Conservation (phyloP, 2,797 vertebrate species). For the Danio tinwini region DNA sequence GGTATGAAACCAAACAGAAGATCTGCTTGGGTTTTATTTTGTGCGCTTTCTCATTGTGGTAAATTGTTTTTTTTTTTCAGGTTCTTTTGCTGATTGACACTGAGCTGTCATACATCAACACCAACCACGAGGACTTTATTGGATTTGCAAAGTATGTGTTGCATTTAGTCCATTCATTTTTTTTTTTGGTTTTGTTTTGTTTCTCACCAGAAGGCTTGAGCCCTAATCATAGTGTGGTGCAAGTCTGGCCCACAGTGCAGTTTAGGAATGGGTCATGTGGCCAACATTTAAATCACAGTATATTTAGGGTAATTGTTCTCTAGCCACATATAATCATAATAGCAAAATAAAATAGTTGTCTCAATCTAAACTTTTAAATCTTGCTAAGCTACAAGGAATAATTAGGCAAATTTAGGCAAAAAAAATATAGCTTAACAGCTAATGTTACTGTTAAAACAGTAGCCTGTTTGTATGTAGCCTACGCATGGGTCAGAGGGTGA, state of each 20-base stretch:
- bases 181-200: background rate
- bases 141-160: slow-evolving; percentile 94
- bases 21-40: background rate
- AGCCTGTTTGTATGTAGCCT: too few relatives aligned
- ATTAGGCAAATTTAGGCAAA: too few relatives aligned
- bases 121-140: slow-evolving; percentile 99
- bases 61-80: slow-evolving; percentile 71
- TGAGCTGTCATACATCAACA: slow-evolving; percentile 98
- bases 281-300: background rate
- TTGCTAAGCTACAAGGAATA: too few relatives aligned
- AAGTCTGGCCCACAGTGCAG: background rate
- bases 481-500: too few relatives aligned
- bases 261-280: background rate
- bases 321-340: background rate
- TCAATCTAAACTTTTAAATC: too few relatives aligned
- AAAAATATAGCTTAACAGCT: too few relatives aligned
- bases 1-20: slow-evolving; percentile 70
- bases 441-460: too few relatives aligned
- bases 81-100: slow-evolving; percentile 95
- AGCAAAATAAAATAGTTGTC: background rate
- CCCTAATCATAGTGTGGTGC: background rate
- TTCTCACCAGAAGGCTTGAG: background rate
- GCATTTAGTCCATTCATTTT: background rate
- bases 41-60: background rate
- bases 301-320: background rate